phyloP scores from a whole-genome alignment of 2,797 vertebrate species.

The Rhinophrynus dorsalis region DNA sequence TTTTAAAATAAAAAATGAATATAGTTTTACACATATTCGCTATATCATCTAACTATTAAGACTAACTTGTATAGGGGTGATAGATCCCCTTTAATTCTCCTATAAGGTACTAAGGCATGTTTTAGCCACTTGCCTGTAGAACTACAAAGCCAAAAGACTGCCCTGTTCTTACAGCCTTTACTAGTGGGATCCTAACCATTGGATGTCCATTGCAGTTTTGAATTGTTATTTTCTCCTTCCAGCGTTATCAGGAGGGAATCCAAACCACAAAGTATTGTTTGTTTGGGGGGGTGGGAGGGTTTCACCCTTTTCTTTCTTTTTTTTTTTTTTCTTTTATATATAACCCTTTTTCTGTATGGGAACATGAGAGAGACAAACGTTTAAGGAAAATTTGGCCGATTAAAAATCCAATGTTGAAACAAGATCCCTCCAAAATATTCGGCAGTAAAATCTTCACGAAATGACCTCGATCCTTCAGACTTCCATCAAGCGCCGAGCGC shows the following conservation, averaged over 20 bases:
- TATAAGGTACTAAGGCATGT: too few relatives aligned
- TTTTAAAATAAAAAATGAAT: too few relatives aligned
- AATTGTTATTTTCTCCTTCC: neutral
- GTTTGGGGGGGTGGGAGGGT: too few relatives aligned
- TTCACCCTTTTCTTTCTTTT: too few relatives aligned
- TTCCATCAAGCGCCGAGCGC: neutral
- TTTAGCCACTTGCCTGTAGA: too few relatives aligned
- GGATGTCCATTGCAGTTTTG: neutral
- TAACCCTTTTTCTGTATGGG: neutral
- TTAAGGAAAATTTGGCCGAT: neutral
- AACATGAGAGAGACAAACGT: conserved; percentile 8
- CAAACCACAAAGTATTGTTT: neutral
- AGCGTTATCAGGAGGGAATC: neutral
- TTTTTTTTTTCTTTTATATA: too few relatives aligned
- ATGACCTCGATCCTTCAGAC: neutral
- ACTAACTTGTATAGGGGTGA: too few relatives aligned
- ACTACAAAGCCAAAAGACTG: too few relatives aligned
- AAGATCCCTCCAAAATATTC: neutral
- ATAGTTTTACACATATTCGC: too few relatives aligned
- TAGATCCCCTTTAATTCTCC: too few relatives aligned
- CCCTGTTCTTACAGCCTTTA: too few relatives aligned
- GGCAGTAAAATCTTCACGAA: neutral
- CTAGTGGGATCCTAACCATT: neutral
- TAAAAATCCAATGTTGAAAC: neutral
- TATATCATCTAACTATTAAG: too few relatives aligned